Evolutionary conservation across 1,140 invertebrate genomes (phyloP), one percentile per base, ranked within the genome.

Genomic region (Cardiocondyla obscurior): DNA sequence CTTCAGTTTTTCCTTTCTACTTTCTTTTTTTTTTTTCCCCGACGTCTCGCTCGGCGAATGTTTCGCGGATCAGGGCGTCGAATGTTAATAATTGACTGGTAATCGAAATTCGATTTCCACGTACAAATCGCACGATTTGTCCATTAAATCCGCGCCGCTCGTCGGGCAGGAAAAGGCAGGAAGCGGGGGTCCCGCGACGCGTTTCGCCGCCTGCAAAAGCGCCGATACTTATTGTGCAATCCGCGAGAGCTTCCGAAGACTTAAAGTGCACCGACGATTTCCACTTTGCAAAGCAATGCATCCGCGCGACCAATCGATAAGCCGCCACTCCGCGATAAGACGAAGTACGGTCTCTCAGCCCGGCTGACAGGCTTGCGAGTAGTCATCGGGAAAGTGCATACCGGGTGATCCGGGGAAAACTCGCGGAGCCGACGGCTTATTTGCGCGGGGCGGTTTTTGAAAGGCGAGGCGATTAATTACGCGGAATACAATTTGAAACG

Each of bases 211-310:
- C 73, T 22, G 73, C 33, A 62, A 79, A 53, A 69, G 46, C 62
- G 62, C 74, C 62, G 74, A 79, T 79, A 79, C 74, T 79, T 79
- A 79, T 79, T 79, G 74, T 53, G 44, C 62, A 53, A 79, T 79
- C 74, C 62, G 74, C 62, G 74, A 69, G 49, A 69, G 62, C 74
- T 79, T 79, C 74, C 74, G 33, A 53, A 79, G 74, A 79, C 74
- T 79, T 79, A 79, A 79, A 79, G 74, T 79, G 74, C 74, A 67
- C 62, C 64, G 65, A 64, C 77, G 77, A 62, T 82, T 84, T 82
- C 77, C 64, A 82, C 79, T 82, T 82, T 82, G 83, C 83, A 64
- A 85, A 85, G 79, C 69, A 74, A 82, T 82, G 81, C 84, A 79
- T 79, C 62, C 65, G 44, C 84, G 58, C 84, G 82, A 46, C 49